Evolutionary conservation across 2,113 vertebrate genomes (phyloP).

Genomic region (Rhipidura dahli): DNA sequence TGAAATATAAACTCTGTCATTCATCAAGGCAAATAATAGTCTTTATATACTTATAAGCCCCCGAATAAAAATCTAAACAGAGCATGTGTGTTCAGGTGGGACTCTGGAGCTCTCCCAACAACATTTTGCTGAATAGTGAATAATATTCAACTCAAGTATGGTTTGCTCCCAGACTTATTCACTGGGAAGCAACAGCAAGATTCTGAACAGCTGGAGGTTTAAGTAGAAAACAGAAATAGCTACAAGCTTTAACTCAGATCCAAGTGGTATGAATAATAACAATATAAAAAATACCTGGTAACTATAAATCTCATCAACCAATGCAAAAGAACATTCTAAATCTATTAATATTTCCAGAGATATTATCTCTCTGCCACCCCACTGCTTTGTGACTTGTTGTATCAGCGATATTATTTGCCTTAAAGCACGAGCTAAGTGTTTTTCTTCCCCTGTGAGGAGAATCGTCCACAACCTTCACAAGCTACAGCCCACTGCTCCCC

Average conservation of each 20-base stretch:
- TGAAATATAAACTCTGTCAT: slow-evolving; percentile 13
- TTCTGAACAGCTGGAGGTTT: slow-evolving; percentile 80
- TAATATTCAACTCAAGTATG: slow-evolving; percentile 73
- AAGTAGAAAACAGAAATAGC: slow-evolving; percentile 79
- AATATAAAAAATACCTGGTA: slow-evolving; percentile 75
- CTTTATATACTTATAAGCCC: slow-evolving; percentile 16
- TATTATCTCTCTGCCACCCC: slow-evolving; percentile 81
- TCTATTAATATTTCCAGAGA: slow-evolving; percentile 82
- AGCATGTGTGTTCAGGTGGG: slow-evolving; percentile 48
- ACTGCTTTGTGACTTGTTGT: slow-evolving; percentile 81
- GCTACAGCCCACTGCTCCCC: slow-evolving; percentile 81
- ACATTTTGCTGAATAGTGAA: slow-evolving; percentile 73
- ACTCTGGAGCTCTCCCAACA: slow-evolving; percentile 55
- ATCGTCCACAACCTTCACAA: slow-evolving; percentile 76
- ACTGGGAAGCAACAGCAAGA: slow-evolving; percentile 64
- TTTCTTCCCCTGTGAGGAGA: slow-evolving; percentile 79
- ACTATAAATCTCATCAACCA: slow-evolving; percentile 81
- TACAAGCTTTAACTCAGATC: slow-evolving; percentile 74
- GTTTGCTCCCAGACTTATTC: slow-evolving; percentile 66
- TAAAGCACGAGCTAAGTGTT: slow-evolving; percentile 82
- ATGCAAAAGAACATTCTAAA: slow-evolving; percentile 81
- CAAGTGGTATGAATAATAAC: slow-evolving; percentile 78
- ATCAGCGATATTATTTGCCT: slow-evolving; percentile 83
- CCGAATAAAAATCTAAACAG: neutral
- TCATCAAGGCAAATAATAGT: slow-evolving; percentile 31